These are phyloP conservation scores for Argyresthia goedartella DNA, from an alignment of 2,888 invertebrate genomes.

Conservation along the genomic window DNA sequence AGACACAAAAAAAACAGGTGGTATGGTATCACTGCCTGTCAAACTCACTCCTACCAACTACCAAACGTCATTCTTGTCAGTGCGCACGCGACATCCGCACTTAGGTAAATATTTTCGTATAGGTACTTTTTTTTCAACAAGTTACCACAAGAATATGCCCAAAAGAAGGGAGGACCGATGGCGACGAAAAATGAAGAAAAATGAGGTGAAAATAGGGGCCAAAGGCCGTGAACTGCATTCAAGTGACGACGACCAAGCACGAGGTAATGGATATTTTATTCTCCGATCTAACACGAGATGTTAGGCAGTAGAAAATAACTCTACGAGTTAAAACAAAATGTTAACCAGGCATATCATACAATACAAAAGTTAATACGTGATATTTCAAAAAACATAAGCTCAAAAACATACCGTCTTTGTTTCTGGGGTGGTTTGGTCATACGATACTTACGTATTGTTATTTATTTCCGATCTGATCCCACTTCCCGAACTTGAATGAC, in stretches of 20 bases:
- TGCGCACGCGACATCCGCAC: neutral
- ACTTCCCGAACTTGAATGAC: neutral
- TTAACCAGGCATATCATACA: neutral
- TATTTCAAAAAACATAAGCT: neutral
- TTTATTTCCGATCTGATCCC: neutral
- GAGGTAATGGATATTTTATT: too few relatives aligned
- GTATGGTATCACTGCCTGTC: neutral
- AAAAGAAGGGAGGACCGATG: neutral
- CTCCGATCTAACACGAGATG: too few relatives aligned
- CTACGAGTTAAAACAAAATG: too few relatives aligned
- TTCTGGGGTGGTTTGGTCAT: neutral
- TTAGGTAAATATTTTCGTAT: neutral
- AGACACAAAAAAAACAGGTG: neutral
- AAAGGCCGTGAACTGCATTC: neutral
- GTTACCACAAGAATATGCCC: neutral
- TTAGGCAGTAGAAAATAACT: neutral
- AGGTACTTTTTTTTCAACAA: neutral
- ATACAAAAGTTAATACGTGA: conserved; percentile 4
- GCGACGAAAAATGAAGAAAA: neutral
- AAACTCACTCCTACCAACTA: neutral
- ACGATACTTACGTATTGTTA: too few relatives aligned
- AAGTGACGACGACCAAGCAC: too few relatives aligned
- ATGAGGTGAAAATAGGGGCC: neutral
- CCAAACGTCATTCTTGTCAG: conserved; percentile 1
- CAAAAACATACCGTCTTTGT: neutral